A percentile compares a stretch with the other conserved stretches of the same genome.
Evolutionary conservation across 2,888 invertebrate species (phyloP).

Genomic region (Ctena decussata): DNA sequence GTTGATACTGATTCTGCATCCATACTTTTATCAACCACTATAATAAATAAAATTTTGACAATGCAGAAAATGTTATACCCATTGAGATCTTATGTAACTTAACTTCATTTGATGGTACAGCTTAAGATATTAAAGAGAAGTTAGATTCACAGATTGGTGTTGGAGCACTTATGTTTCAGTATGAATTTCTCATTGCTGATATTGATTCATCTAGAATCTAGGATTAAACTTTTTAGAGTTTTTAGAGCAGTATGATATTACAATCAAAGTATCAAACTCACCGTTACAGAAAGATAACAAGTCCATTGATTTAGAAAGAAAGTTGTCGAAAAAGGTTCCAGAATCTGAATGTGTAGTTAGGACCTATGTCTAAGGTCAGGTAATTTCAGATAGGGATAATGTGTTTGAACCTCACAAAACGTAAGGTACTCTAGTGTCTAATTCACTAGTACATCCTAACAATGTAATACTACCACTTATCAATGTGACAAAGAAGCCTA

Average conservation of each 20-base stretch:
- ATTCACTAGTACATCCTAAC: not conserved
- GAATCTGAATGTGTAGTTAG: not conserved
- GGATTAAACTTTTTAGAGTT: not conserved
- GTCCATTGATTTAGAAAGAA: too few species aligned
- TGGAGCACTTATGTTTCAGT: not conserved
- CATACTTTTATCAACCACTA: too few species aligned
- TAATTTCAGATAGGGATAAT: not conserved
- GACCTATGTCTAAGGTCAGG: not conserved
- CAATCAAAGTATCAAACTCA: too few species aligned
- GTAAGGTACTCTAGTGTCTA: not conserved
- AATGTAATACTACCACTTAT: not conserved
- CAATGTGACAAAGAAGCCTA: not conserved
- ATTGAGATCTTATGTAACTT: not conserved
- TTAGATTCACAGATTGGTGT: not conserved
- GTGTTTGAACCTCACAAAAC: not conserved
- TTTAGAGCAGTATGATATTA: too few species aligned
- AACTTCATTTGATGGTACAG: conserved; percentile 1
- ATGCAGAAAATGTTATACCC: not conserved
- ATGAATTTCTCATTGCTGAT: too few species aligned
- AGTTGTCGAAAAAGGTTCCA: not conserved
- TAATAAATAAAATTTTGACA: not conserved
- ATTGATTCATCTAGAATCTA: not conserved
- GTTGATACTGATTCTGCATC: not conserved
- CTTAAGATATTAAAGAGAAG: not conserved
- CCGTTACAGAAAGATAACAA: too few species aligned